Percentiles rank a stretch among this genome's conserved stretches.
phyloP scores from a whole-genome alignment of 1,140 invertebrate species.

The Leucophenga varia region DNA sequence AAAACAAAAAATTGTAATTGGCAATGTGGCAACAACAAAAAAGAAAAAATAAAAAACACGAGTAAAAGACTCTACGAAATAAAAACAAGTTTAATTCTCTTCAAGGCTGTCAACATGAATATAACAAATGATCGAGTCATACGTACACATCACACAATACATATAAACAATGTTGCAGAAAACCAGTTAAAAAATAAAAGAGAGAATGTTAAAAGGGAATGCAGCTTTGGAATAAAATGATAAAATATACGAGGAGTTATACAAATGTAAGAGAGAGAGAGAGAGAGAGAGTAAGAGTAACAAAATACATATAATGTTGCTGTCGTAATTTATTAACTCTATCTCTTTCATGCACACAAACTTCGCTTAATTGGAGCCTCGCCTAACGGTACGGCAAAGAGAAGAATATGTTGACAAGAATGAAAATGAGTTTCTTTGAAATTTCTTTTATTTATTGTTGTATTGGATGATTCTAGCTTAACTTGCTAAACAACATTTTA shows the following conservation, averaged over 20 bases:
- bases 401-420: not conserved
- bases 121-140: constrained; percentile 4
- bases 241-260: not conserved
- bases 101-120: constrained; percentile 35
- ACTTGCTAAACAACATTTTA: no score
- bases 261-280: not conserved
- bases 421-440: not conserved
- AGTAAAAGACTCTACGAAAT: constrained; percentile 4
- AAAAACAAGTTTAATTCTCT: constrained; percentile 29
- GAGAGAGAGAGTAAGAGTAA: constrained; percentile 13
- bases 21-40: constrained; percentile 26
- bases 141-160: constrained; percentile 9
- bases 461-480: no score
- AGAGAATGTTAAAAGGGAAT: constrained; percentile 26
- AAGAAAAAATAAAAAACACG: not conserved
- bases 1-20: not conserved
- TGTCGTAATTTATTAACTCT: constrained; percentile 21
- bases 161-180: constrained; percentile 7
- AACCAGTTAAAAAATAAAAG: constrained; percentile 13
- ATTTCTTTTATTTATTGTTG: no score
- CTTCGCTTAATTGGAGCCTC: no score
- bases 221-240: constrained; percentile 21
- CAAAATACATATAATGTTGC: constrained; percentile 34
- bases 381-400: constrained; percentile 18
- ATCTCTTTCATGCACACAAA: constrained; percentile 13